phyloP scores from a whole-genome alignment of 2,113 vertebrate genomes.

The Pituophis catenifer region DNA sequence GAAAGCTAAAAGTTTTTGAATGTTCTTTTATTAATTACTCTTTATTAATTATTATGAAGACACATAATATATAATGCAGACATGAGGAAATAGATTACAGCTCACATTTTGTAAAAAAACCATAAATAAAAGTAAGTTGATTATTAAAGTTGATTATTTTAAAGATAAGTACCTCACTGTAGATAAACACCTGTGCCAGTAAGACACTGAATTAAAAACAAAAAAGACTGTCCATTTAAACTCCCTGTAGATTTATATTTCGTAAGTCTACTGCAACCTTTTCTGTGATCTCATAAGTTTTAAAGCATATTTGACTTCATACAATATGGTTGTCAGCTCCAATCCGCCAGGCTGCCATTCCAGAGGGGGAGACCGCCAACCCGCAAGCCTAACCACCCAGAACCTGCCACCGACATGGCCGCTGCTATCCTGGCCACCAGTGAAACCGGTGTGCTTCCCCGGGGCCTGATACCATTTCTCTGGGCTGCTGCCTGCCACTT shows the following conservation, averaged over 20 bases:
- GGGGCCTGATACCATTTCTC: too few relatives aligned
- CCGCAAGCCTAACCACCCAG: too few relatives aligned
- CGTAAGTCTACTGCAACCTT: not conserved
- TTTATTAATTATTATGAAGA: not conserved
- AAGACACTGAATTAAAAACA: not conserved
- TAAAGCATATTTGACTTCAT: not conserved
- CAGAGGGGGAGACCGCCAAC: too few relatives aligned
- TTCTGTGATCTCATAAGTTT: not conserved
- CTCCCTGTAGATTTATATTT: not conserved
- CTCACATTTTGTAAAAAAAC: not conserved
- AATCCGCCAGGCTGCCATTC: too few relatives aligned
- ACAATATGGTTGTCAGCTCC: too few relatives aligned
- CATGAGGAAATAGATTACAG: not conserved
- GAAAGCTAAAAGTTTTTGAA: not conserved
- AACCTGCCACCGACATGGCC: too few relatives aligned
- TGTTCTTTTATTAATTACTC: not conserved
- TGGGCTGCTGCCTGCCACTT: too few relatives aligned
- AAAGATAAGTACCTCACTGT: not conserved
- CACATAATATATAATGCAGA: not conserved
- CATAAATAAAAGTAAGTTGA: not conserved
- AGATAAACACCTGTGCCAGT: not conserved
- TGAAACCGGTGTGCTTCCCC: too few relatives aligned
- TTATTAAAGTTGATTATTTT: not conserved
- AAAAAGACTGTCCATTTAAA: not conserved
- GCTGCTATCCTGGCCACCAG: too few relatives aligned